Evolutionary conservation across 1,140 invertebrate species (phyloP).

Genomic region (Drosophila bipectinata): DNA sequence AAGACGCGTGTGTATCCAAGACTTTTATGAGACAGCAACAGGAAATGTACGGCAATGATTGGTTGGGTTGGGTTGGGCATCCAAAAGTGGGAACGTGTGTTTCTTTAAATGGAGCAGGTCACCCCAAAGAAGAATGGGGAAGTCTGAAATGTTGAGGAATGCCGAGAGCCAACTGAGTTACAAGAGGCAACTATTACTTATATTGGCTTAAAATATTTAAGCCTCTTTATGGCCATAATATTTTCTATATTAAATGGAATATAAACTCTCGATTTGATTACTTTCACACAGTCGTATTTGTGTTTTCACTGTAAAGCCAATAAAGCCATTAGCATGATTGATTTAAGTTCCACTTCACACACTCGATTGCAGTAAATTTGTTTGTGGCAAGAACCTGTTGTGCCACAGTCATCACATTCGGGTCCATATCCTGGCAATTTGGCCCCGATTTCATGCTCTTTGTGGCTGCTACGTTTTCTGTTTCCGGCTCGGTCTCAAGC

Average conservation of each 20-base stretch:
- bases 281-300: background rate
- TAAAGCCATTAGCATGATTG: slow-evolving; percentile 73
- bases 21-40: slow-evolving; percentile 58
- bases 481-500: background rate
- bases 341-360: slow-evolving; percentile 52
- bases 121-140: slow-evolving; percentile 15
- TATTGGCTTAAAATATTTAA: background rate
- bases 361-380: slow-evolving; percentile 61
- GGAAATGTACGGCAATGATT: slow-evolving; percentile 51
- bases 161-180: background rate
- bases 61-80: slow-evolving; percentile 16
- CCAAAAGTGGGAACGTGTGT: slow-evolving; percentile 37
- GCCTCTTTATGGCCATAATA: background rate
- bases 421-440: slow-evolving; percentile 74
- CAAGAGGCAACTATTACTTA: background rate
- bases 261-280: background rate
- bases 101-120: slow-evolving; percentile 45
- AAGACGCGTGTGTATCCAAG: slow-evolving; percentile 36
- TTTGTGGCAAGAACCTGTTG: slow-evolving; percentile 62
- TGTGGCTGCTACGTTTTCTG: slow-evolving; percentile 25
- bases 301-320: slow-evolving; percentile 25
- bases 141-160: slow-evolving; percentile 29
- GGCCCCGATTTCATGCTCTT: slow-evolving; percentile 52
- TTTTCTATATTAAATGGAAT: background rate
- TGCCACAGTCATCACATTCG: slow-evolving; percentile 43